Conservation (phyloP, 2,113 vertebrate genomes). For the Ornithorhynchus anatinus region DNA sequence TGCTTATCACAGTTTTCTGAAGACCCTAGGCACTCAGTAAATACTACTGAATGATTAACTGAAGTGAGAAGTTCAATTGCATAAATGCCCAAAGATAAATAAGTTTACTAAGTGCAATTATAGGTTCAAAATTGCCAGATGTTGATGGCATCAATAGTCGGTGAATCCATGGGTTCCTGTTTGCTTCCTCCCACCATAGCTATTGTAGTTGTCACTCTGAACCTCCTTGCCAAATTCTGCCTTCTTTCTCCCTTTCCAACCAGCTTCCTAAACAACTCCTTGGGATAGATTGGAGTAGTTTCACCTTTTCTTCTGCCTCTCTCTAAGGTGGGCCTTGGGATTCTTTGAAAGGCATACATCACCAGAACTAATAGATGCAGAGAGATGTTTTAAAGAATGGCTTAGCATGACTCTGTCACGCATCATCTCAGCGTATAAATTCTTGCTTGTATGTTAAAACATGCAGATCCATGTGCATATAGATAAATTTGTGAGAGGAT, state of each 20-base stretch:
- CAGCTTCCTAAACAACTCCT: neutral
- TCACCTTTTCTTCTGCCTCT: neutral
- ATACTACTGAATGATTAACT: too few relatives aligned
- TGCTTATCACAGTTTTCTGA: too few relatives aligned
- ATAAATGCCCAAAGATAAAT: too few relatives aligned
- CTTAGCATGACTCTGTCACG: neutral
- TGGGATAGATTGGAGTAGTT: neutral
- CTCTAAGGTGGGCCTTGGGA: neutral
- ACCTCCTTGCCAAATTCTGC: too few relatives aligned
- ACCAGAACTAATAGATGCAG: neutral
- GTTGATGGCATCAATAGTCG: too few relatives aligned
- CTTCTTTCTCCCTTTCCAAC: neutral
- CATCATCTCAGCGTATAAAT: neutral
- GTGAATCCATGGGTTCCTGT: too few relatives aligned
- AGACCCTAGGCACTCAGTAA: too few relatives aligned
- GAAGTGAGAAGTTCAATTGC: too few relatives aligned
- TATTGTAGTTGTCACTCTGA: too few relatives aligned
- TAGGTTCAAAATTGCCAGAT: too few relatives aligned
- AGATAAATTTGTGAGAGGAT: neutral
- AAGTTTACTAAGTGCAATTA: too few relatives aligned
- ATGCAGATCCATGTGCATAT: neutral
- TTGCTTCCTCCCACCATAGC: too few relatives aligned
- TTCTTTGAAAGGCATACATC: neutral
- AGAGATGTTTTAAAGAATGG: constrained; percentile 4
- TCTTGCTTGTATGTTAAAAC: neutral